Evolutionary conservation across 2,888 invertebrate species (phyloP).

Genomic region (Tribolium freemani): DNA sequence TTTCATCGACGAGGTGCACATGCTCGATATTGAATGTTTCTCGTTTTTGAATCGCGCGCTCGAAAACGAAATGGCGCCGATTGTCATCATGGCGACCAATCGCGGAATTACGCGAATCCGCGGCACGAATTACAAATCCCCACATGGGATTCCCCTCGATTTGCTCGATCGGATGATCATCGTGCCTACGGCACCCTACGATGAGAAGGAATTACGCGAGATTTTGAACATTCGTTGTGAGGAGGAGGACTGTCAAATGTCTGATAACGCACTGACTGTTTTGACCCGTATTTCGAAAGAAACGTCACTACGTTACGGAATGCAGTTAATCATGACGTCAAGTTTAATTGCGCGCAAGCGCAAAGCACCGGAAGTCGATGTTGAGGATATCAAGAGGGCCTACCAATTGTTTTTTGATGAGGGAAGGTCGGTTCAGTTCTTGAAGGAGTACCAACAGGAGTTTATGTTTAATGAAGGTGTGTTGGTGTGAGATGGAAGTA

Average conservation of each 20-base stretch:
- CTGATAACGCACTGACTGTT: constrained; percentile 89
- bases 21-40: constrained; percentile 99
- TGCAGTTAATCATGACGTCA: constrained; percentile 96
- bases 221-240: constrained; percentile 89
- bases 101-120: constrained; percentile 94
- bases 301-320: constrained; percentile 95
- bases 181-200: constrained; percentile 90
- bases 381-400: constrained; percentile 95
- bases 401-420: constrained; percentile 97
- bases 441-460: constrained; percentile 95
- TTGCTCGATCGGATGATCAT: constrained; percentile 96
- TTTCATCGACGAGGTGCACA: constrained; percentile 98
- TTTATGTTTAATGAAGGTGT: constrained; percentile 88
- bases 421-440: constrained; percentile 90
- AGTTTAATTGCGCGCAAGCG: constrained; percentile 93
- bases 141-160: constrained; percentile 98
- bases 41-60: constrained; percentile 97
- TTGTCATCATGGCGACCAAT: constrained; percentile 99
- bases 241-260: constrained; percentile 98
- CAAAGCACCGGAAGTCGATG: constrained; percentile 86
- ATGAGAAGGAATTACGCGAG: constrained; percentile 89
- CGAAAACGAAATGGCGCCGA: constrained; percentile 97
- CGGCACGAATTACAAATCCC: constrained; percentile 85
- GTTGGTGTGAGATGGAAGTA: not conserved
- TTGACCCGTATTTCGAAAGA: constrained; percentile 93